These are phyloP conservation scores for Habroteleia sp. DNA, from an alignment of 2,888 invertebrate genomes.

Conservation along the genomic window DNA sequence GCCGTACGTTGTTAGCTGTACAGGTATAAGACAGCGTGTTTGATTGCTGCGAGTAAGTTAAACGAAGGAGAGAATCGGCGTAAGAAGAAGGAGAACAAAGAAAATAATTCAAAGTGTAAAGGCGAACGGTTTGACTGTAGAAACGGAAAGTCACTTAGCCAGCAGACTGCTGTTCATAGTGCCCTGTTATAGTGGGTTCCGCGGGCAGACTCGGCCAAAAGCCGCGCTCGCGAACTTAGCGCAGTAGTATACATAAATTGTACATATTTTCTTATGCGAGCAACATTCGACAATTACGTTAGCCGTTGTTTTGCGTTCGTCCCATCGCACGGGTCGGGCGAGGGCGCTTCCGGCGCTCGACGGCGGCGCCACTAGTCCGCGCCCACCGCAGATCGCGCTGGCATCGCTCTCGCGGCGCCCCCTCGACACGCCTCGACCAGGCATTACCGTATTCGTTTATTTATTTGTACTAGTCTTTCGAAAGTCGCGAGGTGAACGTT, in stretches of 20 bases:
- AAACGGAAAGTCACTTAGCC: conserved; percentile 80
- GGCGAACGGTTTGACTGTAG: conserved; percentile 75
- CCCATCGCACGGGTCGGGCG: too few relatives aligned
- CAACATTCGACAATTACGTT: conserved; percentile 38
- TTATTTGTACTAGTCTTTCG: conserved; percentile 62
- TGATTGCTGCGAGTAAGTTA: conserved; percentile 44
- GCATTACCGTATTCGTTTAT: conserved; percentile 44
- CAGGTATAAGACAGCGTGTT: conserved; percentile 56
- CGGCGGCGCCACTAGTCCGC: too few relatives aligned
- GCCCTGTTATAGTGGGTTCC: conserved; percentile 81
- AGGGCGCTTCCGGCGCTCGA: too few relatives aligned
- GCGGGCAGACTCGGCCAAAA: conserved; percentile 74
- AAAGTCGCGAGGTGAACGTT: conserved; percentile 64
- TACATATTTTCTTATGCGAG: conserved; percentile 56
- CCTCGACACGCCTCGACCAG: too few relatives aligned
- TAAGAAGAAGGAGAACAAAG: neutral
- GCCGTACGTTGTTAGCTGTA: conserved; percentile 60
- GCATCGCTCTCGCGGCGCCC: too few relatives aligned
- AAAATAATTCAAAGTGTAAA: conserved; percentile 44
- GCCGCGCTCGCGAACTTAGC: conserved; percentile 53
- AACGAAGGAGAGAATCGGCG: conserved; percentile 20
- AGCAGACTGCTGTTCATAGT: conserved; percentile 81
- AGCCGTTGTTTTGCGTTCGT: too few relatives aligned
- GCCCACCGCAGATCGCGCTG: too few relatives aligned
- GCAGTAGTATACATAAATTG: conserved; percentile 58